These are phyloP conservation scores for Octodonta nipae DNA, from an alignment of 2,888 invertebrate genomes.

Conservation along the genomic window DNA sequence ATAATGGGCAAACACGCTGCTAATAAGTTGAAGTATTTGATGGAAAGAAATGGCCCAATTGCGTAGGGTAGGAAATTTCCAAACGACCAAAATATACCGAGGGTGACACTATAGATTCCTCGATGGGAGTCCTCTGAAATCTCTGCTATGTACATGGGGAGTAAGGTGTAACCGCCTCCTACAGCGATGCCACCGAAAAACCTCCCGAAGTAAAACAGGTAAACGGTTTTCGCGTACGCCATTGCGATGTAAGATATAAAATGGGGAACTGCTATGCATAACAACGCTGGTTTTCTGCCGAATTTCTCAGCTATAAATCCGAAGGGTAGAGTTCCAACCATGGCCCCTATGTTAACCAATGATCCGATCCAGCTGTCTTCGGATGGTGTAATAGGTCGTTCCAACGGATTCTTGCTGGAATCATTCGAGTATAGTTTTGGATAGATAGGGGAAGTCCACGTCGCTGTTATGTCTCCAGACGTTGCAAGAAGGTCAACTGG, in stretches of 20 bases:
- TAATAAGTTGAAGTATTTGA: slow-evolving; percentile 44
- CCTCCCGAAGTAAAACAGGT: slow-evolving; percentile 28
- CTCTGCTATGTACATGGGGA: slow-evolving; percentile 76
- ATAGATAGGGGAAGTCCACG: slow-evolving; percentile 16
- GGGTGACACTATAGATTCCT: slow-evolving; percentile 51
- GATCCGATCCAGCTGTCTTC: slow-evolving; percentile 40
- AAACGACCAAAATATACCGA: slow-evolving; percentile 55
- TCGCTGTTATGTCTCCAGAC: slow-evolving; percentile 13
- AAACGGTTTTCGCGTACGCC: slow-evolving; percentile 10
- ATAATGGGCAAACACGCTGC: slow-evolving; percentile 32
- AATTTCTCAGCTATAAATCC: slow-evolving; percentile 42
- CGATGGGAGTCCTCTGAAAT: slow-evolving; percentile 61
- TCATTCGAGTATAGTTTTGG: slow-evolving; percentile 16
- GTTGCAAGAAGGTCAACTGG: slow-evolving; percentile 9
- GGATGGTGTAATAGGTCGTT: slow-evolving; percentile 20
- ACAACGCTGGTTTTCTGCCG: slow-evolving; percentile 52
- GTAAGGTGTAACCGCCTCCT: slow-evolving; percentile 56
- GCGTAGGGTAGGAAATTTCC: slow-evolving; percentile 56
- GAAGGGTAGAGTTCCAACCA: slow-evolving; percentile 48
- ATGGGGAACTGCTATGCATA: slow-evolving; percentile 32
- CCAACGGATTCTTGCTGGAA: slow-evolving; percentile 25
- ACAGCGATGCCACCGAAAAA: slow-evolving; percentile 48
- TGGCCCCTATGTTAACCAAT: slow-evolving; percentile 35
- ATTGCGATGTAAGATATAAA: slow-evolving; percentile 11
- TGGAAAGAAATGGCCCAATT: slow-evolving; percentile 57